Base-by-base conservation (phyloP, 2,888 invertebrate species). In the Platycheirus albimanus region DNA sequence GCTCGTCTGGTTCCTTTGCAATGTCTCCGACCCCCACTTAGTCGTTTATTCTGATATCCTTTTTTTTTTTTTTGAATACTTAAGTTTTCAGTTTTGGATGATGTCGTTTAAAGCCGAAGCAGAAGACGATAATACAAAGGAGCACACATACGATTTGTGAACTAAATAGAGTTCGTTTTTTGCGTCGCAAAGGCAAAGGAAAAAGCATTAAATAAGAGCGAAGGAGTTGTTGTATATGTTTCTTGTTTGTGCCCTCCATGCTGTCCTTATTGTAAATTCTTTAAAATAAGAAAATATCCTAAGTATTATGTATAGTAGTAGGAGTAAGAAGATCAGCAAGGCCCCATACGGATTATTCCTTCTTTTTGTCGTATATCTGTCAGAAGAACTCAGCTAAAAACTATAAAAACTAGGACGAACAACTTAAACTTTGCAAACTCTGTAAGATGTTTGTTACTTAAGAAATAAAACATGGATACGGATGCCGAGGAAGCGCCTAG, bases 381-480 rank as follows among this genome's bases (percentile, higher is more conserved):
- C 28, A 45, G 4, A 28, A 51, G 19, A 67, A 45, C 51, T 38
- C 28, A 41, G 17, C 70, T 43, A 17, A 4, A 28, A 51, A 69
- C n/a, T n/a, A 45, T 24, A 24, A 51, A 69, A 71, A 58, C 47
- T 64, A 45, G 61, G 7, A 49, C 43, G 45, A 69, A 58, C 51
- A 76, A 61, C 20, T 56, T 66, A 64, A 71, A 70, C 58, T 67
- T 79, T 41, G 13, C 11, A 61, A 67, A 67, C 78, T n/a, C n/a
- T 67, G 61, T 13, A 13, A 30, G 52, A n/a, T 41, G 11, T n/a
- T 41, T 41, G 52, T 45, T n/a, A 45, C 41, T 54, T 13, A 10
- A 8, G 13, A 30, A 45, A 20, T 11, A 24, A 24, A 47, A 56
- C 38, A 74, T 51, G 47, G 6, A 17, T 19, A 19, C 13, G 10